A percentile compares a stretch with the other conserved stretches of the same genome.
These are phyloP conservation scores for Lithophane semibrunnea DNA, from an alignment of 2,888 invertebrate species.

Conservation along the genomic window DNA sequence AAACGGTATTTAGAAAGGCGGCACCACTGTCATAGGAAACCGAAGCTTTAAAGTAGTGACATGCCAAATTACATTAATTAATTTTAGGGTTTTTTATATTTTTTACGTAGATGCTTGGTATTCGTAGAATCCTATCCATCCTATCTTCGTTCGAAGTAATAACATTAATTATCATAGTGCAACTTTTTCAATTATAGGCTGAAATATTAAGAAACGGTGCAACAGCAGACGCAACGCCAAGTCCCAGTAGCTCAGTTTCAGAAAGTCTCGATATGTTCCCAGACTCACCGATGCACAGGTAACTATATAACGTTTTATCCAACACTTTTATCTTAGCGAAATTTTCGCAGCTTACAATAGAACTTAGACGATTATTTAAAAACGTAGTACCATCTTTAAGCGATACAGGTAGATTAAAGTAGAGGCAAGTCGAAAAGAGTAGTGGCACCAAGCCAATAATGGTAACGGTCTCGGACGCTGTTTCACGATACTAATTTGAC, in stretches of 20 bases:
- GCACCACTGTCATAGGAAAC: slow-evolving; percentile 7
- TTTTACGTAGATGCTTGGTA: slow-evolving; percentile 5
- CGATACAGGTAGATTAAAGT: slow-evolving; percentile 75
- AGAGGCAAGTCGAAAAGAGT: slow-evolving; percentile 76
- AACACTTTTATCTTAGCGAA: slow-evolving; percentile 58
- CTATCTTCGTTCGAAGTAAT: not conserved
- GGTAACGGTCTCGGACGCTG: slow-evolving; percentile 79
- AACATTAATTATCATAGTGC: slow-evolving; percentile 7
- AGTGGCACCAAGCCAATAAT: slow-evolving; percentile 84
- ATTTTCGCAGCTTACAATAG: slow-evolving; percentile 66
- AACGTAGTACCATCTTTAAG: slow-evolving; percentile 68
- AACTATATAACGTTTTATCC: slow-evolving; percentile 62
- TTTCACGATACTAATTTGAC: slow-evolving; percentile 84
- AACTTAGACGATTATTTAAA: slow-evolving; percentile 64
- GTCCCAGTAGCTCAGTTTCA: slow-evolving; percentile 97
- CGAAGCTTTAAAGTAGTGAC: slow-evolving; percentile 38
- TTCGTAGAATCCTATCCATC: slow-evolving; percentile 3
- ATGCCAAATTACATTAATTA: not conserved
- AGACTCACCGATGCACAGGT: slow-evolving; percentile 96
- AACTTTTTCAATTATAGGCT: slow-evolving; percentile 77
- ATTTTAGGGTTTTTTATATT: not conserved
- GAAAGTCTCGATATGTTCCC: slow-evolving; percentile 97
- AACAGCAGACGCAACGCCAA: slow-evolving; percentile 94
- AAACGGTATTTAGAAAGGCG: not conserved
- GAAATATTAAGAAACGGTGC: slow-evolving; percentile 91